These are phyloP conservation scores for Sinentomon sp. DNA, from an alignment of 2,888 invertebrate genomes.

Conservation along the genomic window DNA sequence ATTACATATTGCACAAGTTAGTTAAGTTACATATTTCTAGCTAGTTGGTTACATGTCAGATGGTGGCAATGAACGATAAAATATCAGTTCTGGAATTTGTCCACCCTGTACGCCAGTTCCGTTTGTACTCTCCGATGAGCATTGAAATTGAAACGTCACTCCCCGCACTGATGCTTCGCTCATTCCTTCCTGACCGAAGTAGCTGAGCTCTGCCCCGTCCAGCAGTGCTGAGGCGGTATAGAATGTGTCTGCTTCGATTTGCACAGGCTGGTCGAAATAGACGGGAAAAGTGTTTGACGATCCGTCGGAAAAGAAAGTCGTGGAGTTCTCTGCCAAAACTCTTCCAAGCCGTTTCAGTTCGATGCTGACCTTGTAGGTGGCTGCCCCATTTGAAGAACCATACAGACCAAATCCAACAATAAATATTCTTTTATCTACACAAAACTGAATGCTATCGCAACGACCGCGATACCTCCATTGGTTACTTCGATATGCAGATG, in stretches of 20 bases:
- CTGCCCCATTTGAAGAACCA: conserved; percentile 83
- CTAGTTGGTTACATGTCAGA: no score
- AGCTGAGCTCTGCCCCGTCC: conserved; percentile 78
- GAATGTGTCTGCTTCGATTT: conserved; percentile 41
- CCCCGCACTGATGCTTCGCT: conserved; percentile 76
- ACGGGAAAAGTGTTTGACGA: conserved; percentile 87
- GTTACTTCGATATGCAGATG: conserved; percentile 82
- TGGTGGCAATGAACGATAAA: conserved; percentile 51
- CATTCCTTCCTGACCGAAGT: conserved; percentile 89
- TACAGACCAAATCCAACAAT: conserved; percentile 86
- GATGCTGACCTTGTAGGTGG: conserved; percentile 79
- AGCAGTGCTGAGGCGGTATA: conserved; percentile 87
- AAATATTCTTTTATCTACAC: conserved; percentile 80
- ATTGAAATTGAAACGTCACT: conserved; percentile 89
- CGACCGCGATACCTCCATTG: conserved; percentile 92
- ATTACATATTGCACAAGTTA: no score
- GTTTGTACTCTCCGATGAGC: conserved; percentile 87
- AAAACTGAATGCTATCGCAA: conserved; percentile 89
- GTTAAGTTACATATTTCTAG: no score
- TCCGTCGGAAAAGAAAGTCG: conserved; percentile 84
- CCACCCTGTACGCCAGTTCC: conserved; percentile 84
- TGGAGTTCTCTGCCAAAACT: conserved; percentile 65
- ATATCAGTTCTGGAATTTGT: conserved; percentile 86
- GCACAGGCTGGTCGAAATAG: conserved; percentile 43
- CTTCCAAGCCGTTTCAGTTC: conserved; percentile 70